Percentiles rank a stretch among this genome's conserved stretches.
Evolutionary conservation across 1,140 invertebrate genomes (phyloP).

Genomic region (Drosophila novamexicana): DNA sequence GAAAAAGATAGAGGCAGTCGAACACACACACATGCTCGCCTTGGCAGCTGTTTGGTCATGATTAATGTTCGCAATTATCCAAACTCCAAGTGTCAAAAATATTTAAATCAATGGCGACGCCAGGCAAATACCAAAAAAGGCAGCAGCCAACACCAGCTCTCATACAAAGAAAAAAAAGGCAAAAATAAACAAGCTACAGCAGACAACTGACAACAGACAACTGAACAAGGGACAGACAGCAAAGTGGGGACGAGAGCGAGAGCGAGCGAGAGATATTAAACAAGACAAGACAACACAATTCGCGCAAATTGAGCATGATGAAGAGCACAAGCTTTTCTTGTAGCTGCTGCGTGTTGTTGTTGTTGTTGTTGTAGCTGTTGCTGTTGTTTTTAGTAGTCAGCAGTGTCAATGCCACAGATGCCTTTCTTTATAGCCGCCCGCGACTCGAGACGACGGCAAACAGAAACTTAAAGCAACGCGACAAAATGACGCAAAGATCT

Average conservation of each 20-base stretch:
- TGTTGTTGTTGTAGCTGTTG: slow-evolving; percentile 17
- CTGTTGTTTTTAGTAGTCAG: slow-evolving; percentile 36
- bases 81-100: slow-evolving; percentile 76
- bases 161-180: not conserved
- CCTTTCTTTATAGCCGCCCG: slow-evolving; percentile 57
- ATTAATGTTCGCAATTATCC: slow-evolving; percentile 81
- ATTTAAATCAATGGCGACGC: slow-evolving; percentile 76
- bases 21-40: slow-evolving; percentile 16
- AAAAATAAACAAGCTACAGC: slow-evolving; percentile 16
- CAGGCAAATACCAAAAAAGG: slow-evolving; percentile 37
- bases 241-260: slow-evolving; percentile 5
- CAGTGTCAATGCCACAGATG: slow-evolving; percentile 75
- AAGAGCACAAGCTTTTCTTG: slow-evolving; percentile 56
- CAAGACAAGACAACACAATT: slow-evolving; percentile 81
- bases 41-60: slow-evolving; percentile 65
- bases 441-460: slow-evolving; percentile 32
- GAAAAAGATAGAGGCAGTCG: not conserved
- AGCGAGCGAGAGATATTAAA: slow-evolving; percentile 35
- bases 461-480: slow-evolving; percentile 62
- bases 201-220: slow-evolving; percentile 15
- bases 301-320: slow-evolving; percentile 82
- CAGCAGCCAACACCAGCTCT: not conserved
- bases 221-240: slow-evolving; percentile 47
- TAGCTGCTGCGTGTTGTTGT: slow-evolving; percentile 16
- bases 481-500: slow-evolving; percentile 54